A percentile compares a stretch with the other conserved stretches of the same genome.
Conservation (phyloP, 2,888 invertebrate species). For the Cremastinae sp. region DNA sequence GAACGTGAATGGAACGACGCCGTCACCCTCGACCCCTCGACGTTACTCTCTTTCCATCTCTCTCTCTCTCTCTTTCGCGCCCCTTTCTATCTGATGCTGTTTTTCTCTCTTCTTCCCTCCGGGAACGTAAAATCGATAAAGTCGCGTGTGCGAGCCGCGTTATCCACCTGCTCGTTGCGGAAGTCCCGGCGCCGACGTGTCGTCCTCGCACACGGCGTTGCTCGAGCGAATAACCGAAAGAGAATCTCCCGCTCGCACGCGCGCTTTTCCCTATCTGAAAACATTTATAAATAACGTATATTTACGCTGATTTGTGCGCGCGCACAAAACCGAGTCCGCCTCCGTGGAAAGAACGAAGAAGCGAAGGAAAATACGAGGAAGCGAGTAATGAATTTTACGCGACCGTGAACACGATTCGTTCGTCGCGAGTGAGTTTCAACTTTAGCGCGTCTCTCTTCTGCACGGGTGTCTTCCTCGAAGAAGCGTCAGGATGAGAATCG, state of each 20-base stretch:
- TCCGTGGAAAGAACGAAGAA: neutral
- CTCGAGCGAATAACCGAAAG: conserved; percentile 52
- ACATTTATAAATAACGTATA: conserved; percentile 1
- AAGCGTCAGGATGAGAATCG: neutral
- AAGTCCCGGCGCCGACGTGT: conserved; percentile 73
- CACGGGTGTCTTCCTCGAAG: too few relatives aligned
- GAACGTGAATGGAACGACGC: conserved; percentile 62
- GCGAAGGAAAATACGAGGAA: too few relatives aligned
- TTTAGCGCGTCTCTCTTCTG: conserved; percentile 12
- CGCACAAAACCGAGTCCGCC: conserved; percentile 32
- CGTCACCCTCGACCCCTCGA: conserved; percentile 52
- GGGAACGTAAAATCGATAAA: conserved; percentile 74
- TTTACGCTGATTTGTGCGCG: neutral
- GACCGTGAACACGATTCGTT: too few relatives aligned
- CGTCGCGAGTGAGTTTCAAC: neutral
- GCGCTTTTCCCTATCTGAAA: conserved; percentile 32
- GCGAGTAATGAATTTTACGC: neutral
- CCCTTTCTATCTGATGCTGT: conserved; percentile 43
- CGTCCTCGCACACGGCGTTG: conserved; percentile 59
- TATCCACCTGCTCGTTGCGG: conserved; percentile 76
- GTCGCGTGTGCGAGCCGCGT: conserved; percentile 75
- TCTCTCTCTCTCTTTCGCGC: conserved; percentile 44
- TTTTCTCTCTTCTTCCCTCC: conserved; percentile 32
- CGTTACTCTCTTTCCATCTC: conserved; percentile 41
- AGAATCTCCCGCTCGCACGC: conserved; percentile 50